phyloP scores from a whole-genome alignment of 2,888 invertebrate species.

The Leptinotarsa haldemani region DNA sequence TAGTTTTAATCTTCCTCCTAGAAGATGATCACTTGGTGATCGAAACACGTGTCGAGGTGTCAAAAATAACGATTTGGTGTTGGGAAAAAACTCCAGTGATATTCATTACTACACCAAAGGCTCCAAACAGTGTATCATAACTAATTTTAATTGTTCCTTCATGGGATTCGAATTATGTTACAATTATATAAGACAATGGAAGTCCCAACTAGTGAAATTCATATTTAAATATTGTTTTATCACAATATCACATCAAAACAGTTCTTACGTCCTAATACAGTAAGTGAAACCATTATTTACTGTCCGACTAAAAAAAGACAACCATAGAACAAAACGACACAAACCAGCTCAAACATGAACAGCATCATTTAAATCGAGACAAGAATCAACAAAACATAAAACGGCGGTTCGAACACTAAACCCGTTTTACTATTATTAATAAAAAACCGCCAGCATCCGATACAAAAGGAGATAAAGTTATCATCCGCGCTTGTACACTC shows the following conservation, averaged over 20 bases:
- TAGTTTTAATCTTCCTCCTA: no score
- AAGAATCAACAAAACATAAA: slow-evolving; percentile 40
- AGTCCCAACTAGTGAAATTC: no score
- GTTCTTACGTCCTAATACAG: neutral
- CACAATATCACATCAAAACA: neutral
- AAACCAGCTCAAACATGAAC: slow-evolving; percentile 9
- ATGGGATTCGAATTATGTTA: no score
- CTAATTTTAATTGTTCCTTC: no score
- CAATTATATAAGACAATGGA: no score
- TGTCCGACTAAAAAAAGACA: neutral
- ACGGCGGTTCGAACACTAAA: slow-evolving; percentile 33
- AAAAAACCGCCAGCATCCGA: slow-evolving; percentile 26
- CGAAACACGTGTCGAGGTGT: no score
- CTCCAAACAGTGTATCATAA: no score
- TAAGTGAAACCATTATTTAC: neutral
- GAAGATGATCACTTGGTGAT: no score
- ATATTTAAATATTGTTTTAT: no score
- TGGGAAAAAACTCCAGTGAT: no score
- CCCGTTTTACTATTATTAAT: slow-evolving; percentile 30
- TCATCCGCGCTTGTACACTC: slow-evolving; percentile 35
- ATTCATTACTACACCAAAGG: no score
- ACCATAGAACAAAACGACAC: neutral
- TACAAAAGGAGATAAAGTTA: slow-evolving; percentile 44
- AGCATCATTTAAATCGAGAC: slow-evolving; percentile 33
- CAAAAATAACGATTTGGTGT: no score